Evolutionary conservation across 2,888 invertebrate species (phyloP).

Genomic region (Himalopsyche tibetana): DNA sequence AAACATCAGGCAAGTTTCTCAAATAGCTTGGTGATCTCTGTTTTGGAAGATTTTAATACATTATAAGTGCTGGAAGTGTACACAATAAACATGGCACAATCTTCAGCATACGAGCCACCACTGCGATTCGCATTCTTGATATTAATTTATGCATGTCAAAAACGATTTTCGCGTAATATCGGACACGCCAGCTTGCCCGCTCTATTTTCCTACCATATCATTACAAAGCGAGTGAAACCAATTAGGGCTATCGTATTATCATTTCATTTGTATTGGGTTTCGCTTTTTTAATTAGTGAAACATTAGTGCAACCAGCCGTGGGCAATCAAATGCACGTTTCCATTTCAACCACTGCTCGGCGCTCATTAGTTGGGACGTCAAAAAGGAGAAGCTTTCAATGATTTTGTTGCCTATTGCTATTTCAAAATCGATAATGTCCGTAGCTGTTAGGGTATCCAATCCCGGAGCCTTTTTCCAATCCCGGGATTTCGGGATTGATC

Average conservation of each 20-base stretch:
- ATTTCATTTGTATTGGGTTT: slow-evolving; percentile 3
- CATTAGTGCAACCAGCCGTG: not conserved
- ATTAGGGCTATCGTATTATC: slow-evolving; percentile 36
- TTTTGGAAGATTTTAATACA: no score
- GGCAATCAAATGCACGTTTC: not conserved
- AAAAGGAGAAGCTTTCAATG: no score
- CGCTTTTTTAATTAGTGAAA: slow-evolving; percentile 38
- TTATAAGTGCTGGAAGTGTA: not conserved
- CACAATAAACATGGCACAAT: not conserved
- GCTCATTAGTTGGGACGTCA: no score
- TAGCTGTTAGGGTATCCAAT: no score
- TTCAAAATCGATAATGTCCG: no score
- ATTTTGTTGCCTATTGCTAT: no score
- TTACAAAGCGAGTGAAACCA: slow-evolving; percentile 27
- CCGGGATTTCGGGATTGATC: no score
- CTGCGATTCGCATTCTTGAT: slow-evolving; percentile 52
- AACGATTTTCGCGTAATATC: slow-evolving; percentile 51
- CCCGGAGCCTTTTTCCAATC: no score
- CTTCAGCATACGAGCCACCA: not conserved
- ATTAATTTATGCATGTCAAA: slow-evolving; percentile 58
- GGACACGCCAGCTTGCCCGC: slow-evolving; percentile 53
- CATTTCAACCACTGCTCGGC: not conserved
- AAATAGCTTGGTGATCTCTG: no score
- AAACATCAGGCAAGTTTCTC: no score
- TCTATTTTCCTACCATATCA: slow-evolving; percentile 36